Conservation (phyloP, 2,797 vertebrate genomes). For the Pipistrellus pygmaeus region DNA sequence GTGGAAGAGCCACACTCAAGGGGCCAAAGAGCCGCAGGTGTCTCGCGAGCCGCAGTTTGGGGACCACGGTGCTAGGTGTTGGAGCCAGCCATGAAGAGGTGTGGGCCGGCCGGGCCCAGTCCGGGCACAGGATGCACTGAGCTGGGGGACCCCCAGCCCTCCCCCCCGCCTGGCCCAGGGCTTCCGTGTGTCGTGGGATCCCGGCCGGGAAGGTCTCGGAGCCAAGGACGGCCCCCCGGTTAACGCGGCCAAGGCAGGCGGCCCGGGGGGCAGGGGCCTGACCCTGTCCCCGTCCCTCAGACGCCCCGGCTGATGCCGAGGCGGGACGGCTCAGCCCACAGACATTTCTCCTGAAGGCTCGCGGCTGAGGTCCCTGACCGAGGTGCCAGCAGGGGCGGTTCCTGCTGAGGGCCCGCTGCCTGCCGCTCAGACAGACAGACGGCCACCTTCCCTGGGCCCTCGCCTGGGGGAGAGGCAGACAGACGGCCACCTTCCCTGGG, state of each 20-base stretch:
- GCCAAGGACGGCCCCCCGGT: neutral
- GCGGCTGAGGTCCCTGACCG: neutral
- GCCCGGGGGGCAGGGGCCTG: rapidly evolving
- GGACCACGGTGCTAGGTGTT: no score
- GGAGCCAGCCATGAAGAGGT: no score
- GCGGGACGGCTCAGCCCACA: rapidly evolving
- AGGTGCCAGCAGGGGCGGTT: rapidly evolving
- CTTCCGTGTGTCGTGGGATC: rapidly evolving
- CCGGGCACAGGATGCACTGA: neutral
- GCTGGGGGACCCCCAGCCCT: neutral
- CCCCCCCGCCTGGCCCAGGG: rapidly evolving
- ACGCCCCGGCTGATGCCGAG: rapidly evolving
- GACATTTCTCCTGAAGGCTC: rapidly evolving
- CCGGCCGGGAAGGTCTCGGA: rapidly evolving
- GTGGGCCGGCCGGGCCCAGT: rapidly evolving
- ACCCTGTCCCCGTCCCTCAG: rapidly evolving
- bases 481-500: neutral
- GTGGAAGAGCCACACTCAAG: no score
- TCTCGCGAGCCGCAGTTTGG: no score
- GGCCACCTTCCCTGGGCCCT: neutral
- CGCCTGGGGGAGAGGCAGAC: neutral
- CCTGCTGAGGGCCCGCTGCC: neutral
- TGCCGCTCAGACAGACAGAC: no score
- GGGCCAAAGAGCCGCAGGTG: no score
- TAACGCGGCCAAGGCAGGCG: rapidly evolving